Conservation (phyloP, 2,113 vertebrate genomes). For the Catharus bicknelli region DNA sequence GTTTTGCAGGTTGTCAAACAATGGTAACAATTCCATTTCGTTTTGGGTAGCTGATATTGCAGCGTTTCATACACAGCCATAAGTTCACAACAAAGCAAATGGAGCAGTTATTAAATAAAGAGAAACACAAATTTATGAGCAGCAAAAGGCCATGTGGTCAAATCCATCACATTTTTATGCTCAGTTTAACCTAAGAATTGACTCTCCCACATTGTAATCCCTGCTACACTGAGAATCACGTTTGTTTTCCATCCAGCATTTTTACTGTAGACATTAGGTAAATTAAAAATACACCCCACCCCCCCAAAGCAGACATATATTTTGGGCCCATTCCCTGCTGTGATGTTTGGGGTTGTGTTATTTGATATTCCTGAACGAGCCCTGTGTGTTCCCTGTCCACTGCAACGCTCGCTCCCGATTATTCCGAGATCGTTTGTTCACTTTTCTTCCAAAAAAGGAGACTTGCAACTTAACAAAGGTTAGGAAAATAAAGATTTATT, state of each 20-base stretch:
- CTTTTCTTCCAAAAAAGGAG: constrained; percentile 64
- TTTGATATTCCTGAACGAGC: not conserved
- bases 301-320: not conserved
- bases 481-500: constrained; percentile 63
- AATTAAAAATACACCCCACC: constrained; percentile 4
- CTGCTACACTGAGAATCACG: not conserved
- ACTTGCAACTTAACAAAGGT: constrained; percentile 55
- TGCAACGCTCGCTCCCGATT: not conserved
- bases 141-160: not conserved
- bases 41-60: not conserved
- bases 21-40: not conserved
- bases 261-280: constrained; percentile 26
- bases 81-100: not conserved
- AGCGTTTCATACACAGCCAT: not conserved
- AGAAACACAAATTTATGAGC: not conserved
- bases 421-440: not conserved
- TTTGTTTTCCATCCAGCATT: not conserved
- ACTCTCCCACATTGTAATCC: not conserved
- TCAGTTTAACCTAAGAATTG: not conserved
- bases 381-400: not conserved
- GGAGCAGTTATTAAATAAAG: not conserved
- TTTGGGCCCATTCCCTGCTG: constrained; percentile 10
- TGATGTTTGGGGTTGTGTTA: not conserved
- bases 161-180: not conserved
- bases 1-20: not conserved